These are phyloP conservation scores for Argyresthia albistria DNA, from an alignment of 2,888 invertebrate genomes.

Conservation along the genomic window DNA sequence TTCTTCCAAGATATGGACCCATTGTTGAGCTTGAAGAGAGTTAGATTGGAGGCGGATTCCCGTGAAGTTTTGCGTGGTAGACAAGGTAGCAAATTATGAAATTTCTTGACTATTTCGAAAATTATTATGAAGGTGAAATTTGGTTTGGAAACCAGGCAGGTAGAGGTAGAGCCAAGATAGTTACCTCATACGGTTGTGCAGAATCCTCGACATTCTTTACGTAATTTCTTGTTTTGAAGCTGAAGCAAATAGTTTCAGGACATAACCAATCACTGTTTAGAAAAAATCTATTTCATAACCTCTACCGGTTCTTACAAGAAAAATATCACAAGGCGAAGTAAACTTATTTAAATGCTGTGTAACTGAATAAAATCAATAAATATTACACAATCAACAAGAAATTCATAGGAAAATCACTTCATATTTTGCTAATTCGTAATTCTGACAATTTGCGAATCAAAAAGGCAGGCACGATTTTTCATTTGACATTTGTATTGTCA, in stretches of 20 bases:
- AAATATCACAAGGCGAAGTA: slow-evolving; percentile 25
- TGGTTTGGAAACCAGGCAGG: not conserved
- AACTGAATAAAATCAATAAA: slow-evolving; percentile 28
- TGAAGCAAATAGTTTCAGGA: slow-evolving; percentile 21
- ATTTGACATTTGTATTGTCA: slow-evolving; percentile 6
- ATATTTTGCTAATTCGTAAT: slow-evolving; percentile 30
- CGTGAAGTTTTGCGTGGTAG: too few species aligned
- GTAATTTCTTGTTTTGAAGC: slow-evolving; percentile 32
- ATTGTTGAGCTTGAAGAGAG: too few species aligned
- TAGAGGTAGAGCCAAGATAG: not conserved
- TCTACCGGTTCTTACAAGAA: slow-evolving; percentile 37
- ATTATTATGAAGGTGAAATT: not conserved
- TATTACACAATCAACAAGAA: slow-evolving; percentile 58
- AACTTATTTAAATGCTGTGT: slow-evolving; percentile 21
- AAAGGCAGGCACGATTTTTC: slow-evolving; percentile 27
- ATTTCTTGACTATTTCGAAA: too few species aligned
- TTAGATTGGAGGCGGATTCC: too few species aligned
- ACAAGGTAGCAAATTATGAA: too few species aligned
- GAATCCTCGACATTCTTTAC: slow-evolving; percentile 61
- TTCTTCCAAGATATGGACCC: too few species aligned
- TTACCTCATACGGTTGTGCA: slow-evolving; percentile 60
- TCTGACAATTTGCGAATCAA: slow-evolving; percentile 31
- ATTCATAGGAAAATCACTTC: slow-evolving; percentile 50
- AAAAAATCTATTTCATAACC: slow-evolving; percentile 50
- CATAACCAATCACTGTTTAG: slow-evolving; percentile 31